Evolutionary conservation across 2,113 vertebrate genomes (phyloP), one percentile per base, ranked within the genome.

Genomic region (Pelodiscus sinensis): DNA sequence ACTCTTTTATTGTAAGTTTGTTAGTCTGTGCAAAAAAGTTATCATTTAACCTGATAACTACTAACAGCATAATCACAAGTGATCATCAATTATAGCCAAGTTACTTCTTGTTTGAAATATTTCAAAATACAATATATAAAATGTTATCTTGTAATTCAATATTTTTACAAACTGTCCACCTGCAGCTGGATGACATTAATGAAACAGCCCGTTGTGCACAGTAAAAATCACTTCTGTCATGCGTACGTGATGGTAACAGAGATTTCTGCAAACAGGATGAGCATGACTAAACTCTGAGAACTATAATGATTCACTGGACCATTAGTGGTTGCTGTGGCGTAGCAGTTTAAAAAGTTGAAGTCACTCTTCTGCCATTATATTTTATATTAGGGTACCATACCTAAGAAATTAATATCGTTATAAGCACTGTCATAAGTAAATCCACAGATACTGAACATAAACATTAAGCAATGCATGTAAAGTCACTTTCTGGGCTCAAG

Each of bases 231-330:
- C 14, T 62, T n/a, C 82, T 86, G 51, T 22, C 81, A 54, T 11
- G 29, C 86, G 87, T 51, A 93, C 86, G 95, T 81, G n/a, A 81
- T 86, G 38, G 2, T 35, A 89, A 77, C 7, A 54, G 4, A 1
- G 35, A 52, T 86, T 94, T 94, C 86, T 95, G 77, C 81, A 97
- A 83, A 65, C 27, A 90, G 79, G 60, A 91, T 90, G 92, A 94
- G 90, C 79, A 75, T 27, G 55, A 92, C 57, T 90, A 75, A 97
- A 96, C 80, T 95, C 86, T 79, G 89, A 62, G 96, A 96, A 96
- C 93, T 97, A 44, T 56, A 19, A 86, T 81, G 83, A 56, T 79
- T 86, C 73, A 19, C 22, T 89, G 51, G 6, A 83, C 89, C 54
- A 91, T 84, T 89, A 87, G 14, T 77, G 68, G 68, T 54, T 94